These are phyloP conservation scores for Mirza zaza DNA, from an alignment of 2,113 vertebrate genomes.

Conservation along the genomic window DNA sequence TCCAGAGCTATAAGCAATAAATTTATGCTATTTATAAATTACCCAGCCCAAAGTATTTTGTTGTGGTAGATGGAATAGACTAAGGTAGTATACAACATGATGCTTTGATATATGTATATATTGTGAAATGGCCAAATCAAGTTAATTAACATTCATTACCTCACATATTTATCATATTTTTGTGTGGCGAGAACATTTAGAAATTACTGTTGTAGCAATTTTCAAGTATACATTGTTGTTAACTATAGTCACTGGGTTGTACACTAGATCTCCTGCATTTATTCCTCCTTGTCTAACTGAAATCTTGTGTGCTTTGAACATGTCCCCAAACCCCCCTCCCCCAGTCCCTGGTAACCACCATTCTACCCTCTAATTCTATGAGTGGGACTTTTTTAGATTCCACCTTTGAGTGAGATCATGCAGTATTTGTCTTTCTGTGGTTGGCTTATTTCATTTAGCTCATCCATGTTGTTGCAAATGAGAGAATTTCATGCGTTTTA, in stretches of 20 bases:
- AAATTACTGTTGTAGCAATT: not conserved
- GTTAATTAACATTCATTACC: not conserved
- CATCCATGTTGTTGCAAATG: not conserved
- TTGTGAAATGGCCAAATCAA: not conserved
- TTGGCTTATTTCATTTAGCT: not conserved
- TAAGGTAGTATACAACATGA: not conserved
- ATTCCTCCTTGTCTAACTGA: not conserved
- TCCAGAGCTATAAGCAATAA: not conserved
- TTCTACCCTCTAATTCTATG: not conserved
- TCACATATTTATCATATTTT: not conserved
- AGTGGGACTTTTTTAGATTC: not conserved
- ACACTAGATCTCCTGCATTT: not conserved
- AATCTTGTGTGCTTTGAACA: not conserved
- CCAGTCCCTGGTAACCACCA: not conserved
- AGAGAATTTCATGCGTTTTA: not conserved
- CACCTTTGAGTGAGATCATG: not conserved
- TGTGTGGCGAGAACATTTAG: not conserved
- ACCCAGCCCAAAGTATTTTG: not conserved
- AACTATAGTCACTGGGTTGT: not conserved
- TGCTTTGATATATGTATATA: not conserved
- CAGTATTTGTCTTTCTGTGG: not conserved
- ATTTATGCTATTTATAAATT: not conserved
- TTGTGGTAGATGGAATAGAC: not conserved
- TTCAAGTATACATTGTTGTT: not conserved
- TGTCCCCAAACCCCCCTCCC: fast-evolving